Base-by-base conservation (phyloP, 2,888 invertebrate genomes). In the Lasioglossum oenotherae region DNA sequence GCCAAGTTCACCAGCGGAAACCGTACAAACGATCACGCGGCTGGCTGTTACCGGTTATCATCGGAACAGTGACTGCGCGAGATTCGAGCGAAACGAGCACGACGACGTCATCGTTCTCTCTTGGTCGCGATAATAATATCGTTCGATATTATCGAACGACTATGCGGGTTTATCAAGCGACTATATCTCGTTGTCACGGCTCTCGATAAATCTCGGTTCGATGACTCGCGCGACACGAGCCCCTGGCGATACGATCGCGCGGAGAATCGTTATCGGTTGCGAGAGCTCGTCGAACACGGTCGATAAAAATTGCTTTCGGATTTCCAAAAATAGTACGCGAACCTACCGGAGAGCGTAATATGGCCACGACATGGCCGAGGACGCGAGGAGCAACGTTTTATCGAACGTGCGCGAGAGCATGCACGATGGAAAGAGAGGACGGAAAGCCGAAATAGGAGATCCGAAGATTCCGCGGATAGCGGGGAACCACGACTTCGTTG, bases 381-480 rank as follows among this genome's bases (percentile, higher is more conserved):
- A 31, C 31, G 31, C 5, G 64, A 6, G 14, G 16, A 3, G 31
- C 27, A 31, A 16, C 27, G 60, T 31, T 31, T 31, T 8, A 16
- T 31, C 64, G 16, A 16, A 6, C 14, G 44, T 44, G 2, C 64
- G 64, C 49, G 49, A 64, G 6, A 64, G 6, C 31, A 64, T 27
- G 69, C 35, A 69, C 38, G 35, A 38, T 8, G 10, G 31, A 38
- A 3, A 69, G 19, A 69, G 19, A n/a, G 1, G 53, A 35, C 4
- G 35, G n/a, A n/a, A n/a, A n/a, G 12, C 10, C 10, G n/a, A n/a
- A 57, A n/a, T n/a, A 8, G 19, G 44, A 44, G 71, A 77, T 60
- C n/a, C 27, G 23, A 35, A 78, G 71, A 74, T 85, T 74, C 80
- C 79, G 81, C 77, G 60, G 73, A 71, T 67, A 23, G 46, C 57